Evolutionary conservation across 2,113 vertebrate genomes (phyloP).

Genomic region (Probosciger aterrimus): DNA sequence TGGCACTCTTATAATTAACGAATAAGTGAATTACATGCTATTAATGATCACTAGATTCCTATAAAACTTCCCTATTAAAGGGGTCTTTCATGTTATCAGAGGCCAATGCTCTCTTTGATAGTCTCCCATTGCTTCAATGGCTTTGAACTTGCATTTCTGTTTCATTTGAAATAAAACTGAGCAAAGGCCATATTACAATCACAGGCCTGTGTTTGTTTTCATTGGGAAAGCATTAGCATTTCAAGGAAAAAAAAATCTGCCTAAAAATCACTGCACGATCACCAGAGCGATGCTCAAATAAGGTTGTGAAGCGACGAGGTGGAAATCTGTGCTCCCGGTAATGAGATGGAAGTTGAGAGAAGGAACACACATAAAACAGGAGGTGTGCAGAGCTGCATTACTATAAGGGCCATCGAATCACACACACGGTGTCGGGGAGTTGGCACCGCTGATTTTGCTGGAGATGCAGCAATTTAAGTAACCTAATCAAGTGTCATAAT

Average conservation of each 20-base stretch:
- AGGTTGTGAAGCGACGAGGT: not conserved
- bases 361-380: not conserved
- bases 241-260: not conserved
- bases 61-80: not conserved
- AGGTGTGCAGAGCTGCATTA: conserved; percentile 7
- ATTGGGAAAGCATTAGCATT: not conserved
- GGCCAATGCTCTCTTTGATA: not conserved
- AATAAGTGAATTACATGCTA: not conserved
- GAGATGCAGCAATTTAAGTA: conserved; percentile 64
- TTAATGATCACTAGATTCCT: conserved; percentile 7
- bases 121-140: not conserved
- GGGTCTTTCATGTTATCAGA: conserved; percentile 1
- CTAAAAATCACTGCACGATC: not conserved
- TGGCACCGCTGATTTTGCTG: conserved; percentile 57
- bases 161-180: not conserved
- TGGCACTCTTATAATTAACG: not conserved
- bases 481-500: conserved; percentile 71
- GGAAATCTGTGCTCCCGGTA: fast-evolving
- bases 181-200: not conserved
- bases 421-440: not conserved
- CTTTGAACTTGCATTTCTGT: conserved; percentile 9
- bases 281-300: not conserved
- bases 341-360: not conserved
- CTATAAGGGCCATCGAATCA: not conserved
- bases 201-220: not conserved